Conservation (phyloP, 2,113 vertebrate species). For the Suricata suricatta region DNA sequence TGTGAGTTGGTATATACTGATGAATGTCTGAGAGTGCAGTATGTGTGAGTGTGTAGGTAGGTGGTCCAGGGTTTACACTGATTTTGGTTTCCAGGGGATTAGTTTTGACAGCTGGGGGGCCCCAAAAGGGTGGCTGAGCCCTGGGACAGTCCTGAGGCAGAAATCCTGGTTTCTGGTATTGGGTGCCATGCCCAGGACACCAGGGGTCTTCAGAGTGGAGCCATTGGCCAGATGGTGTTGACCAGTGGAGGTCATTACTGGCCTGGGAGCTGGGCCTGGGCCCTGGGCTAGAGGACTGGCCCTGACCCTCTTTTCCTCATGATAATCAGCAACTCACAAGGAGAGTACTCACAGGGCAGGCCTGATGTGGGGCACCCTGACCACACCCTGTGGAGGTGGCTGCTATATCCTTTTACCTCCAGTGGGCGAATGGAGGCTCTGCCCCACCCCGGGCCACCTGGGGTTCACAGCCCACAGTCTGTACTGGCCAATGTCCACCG, state of each 20-base stretch:
- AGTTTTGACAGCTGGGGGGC: not conserved
- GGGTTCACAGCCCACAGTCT: not conserved
- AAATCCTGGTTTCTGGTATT: rapidly evolving
- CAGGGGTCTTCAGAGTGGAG: not conserved
- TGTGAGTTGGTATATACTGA: not conserved
- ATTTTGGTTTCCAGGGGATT: not conserved
- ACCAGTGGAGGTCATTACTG: not conserved
- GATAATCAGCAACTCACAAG: not conserved
- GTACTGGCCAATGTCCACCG: not conserved
- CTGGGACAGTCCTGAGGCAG: not conserved
- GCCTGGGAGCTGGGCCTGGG: not conserved
- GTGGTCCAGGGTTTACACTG: not conserved
- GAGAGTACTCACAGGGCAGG: not conserved
- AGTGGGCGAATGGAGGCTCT: not conserved
- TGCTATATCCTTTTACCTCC: not conserved
- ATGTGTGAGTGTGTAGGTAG: not conserved
- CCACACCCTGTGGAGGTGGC: not conserved
- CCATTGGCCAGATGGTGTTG: not conserved
- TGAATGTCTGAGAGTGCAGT: no score
- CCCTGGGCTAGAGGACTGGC: not conserved
- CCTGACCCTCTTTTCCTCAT: not conserved
- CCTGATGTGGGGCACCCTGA: rapidly evolving
- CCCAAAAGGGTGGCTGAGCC: not conserved
- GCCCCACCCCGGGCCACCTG: rapidly evolving
- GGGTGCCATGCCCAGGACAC: not conserved